phyloP scores from a whole-genome alignment of 23 tunicate genomes.

The Diplosoma virens region DNA sequence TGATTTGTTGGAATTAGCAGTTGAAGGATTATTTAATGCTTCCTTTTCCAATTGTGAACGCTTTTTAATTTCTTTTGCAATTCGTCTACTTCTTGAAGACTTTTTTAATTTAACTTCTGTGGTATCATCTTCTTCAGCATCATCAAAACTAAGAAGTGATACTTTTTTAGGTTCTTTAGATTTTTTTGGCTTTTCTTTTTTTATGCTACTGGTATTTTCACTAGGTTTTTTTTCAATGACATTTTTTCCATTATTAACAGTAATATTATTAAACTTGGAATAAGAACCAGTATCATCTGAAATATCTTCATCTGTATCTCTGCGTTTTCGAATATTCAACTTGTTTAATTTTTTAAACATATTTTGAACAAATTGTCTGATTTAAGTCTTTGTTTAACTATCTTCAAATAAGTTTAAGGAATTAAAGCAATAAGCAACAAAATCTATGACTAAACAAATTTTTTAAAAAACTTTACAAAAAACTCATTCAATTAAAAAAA shows the following conservation, averaged over 20 bases:
- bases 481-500: too few relatives aligned
- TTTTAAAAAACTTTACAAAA: too few relatives aligned
- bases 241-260: background rate
- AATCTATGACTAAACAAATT: too few relatives aligned
- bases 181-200: slow-evolving; percentile 42
- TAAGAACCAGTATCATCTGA: slow-evolving; percentile 6
- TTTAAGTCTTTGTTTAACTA: too few relatives aligned
- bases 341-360: slow-evolving; percentile 68
- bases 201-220: background rate
- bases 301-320: slow-evolving; percentile 41
- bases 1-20: background rate
- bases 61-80: slow-evolving; percentile 84
- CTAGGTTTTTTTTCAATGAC: background rate
- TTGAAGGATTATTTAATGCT: slow-evolving; percentile 11
- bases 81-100: slow-evolving; percentile 78
- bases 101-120: slow-evolving; percentile 53
- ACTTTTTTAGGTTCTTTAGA: slow-evolving; percentile 15
- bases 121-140: slow-evolving; percentile 67
- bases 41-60: slow-evolving; percentile 67
- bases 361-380: too few relatives aligned
- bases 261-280: background rate
- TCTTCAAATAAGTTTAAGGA: too few relatives aligned
- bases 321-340: slow-evolving; percentile 41
- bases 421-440: too few relatives aligned
- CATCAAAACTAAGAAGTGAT: slow-evolving; percentile 83